Evolutionary conservation across 2,888 invertebrate species (phyloP), one percentile per base, ranked within the genome.

Genomic region (Rhimphoctona megacephalus): DNA sequence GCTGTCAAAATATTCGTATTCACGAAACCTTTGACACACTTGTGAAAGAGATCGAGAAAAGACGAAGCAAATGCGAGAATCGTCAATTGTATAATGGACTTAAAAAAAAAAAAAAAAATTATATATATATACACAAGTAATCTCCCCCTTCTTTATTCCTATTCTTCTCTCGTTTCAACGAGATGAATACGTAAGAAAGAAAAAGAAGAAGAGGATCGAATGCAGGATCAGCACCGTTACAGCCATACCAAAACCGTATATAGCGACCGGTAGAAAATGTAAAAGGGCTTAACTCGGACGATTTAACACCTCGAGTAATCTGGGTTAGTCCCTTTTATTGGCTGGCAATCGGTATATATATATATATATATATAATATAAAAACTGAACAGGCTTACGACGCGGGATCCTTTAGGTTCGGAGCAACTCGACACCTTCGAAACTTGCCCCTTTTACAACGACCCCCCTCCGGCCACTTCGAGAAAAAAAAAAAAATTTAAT

Each of bases 1-100:
- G 91, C 93, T 94, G 94, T 94, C 94, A 94, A 94, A 94, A 94
- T 94, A 94, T 87, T 86, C 89, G 67, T 90, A 93, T 94, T 92
- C 91, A 91, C 88, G 85, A 77, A 73, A 70, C 74, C 70, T 87
- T 82, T 86, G 87, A 81, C 83, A 82, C 82, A 72, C 69, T 57
- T 57, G 64, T 72, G 77, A 85, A 70, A 82, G 81, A 76, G 73
- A 85, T 57, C 64, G 67, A 69, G 25, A 54, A 76, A 77, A 76
- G 77, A 83, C n/a, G 46, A 74, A 67, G 74, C 57, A 33, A 79
- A 52, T 69, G 67, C 73, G 76, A 70, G 79, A 79, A 79, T 72
- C 77, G 78, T 69, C 72, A 76, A 81, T 87, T 87, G 79, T 74
- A 83, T 81, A 57, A 81, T 43, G 80, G 74, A 83, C 83, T 82